A percentile compares a stretch with the other conserved stretches of the same genome.
Conservation (phyloP, 2,113 vertebrate species). For the Eleginops maclovinus region DNA sequence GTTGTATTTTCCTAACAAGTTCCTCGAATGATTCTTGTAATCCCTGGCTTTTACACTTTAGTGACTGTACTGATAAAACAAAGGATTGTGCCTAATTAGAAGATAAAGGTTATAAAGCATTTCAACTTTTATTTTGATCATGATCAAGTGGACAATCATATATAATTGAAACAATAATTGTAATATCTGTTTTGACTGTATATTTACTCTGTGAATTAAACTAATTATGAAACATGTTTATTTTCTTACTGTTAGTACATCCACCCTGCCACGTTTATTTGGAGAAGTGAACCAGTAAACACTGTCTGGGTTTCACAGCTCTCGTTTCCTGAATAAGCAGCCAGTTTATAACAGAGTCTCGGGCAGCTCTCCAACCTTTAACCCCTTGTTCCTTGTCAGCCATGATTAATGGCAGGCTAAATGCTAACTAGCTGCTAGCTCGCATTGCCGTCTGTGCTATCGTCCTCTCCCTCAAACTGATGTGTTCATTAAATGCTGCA, state of each 20-base stretch:
- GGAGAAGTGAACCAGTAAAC: constrained; percentile 12
- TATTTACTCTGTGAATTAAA: not conserved
- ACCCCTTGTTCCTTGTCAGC: constrained; percentile 71
- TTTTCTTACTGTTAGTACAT: not conserved
- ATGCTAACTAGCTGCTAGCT: constrained; percentile 68
- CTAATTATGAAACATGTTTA: not conserved
- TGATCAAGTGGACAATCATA: not conserved
- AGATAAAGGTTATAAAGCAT: not conserved
- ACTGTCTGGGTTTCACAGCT: constrained; percentile 21
- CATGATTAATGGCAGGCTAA: constrained; percentile 75
- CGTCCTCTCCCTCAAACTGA: constrained; percentile 44
- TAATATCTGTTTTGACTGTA: not conserved
- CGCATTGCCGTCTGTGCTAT: constrained; percentile 50
- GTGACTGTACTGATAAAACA: not conserved
- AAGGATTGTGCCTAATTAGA: not conserved
- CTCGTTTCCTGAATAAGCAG: constrained; percentile 14
- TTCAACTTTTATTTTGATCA: not conserved
- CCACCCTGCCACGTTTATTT: not conserved
- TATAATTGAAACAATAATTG: not conserved
- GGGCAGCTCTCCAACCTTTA: constrained; percentile 64
- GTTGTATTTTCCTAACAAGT: no score
- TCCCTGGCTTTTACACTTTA: no score
- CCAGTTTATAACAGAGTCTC: constrained; percentile 51
- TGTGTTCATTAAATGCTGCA: constrained; percentile 44
- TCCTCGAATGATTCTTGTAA: no score